A percentile compares a stretch with the other conserved stretches of the same genome.
phyloP scores from a whole-genome alignment of 2,888 invertebrate species.

The Caenorhabditis sp. region DNA sequence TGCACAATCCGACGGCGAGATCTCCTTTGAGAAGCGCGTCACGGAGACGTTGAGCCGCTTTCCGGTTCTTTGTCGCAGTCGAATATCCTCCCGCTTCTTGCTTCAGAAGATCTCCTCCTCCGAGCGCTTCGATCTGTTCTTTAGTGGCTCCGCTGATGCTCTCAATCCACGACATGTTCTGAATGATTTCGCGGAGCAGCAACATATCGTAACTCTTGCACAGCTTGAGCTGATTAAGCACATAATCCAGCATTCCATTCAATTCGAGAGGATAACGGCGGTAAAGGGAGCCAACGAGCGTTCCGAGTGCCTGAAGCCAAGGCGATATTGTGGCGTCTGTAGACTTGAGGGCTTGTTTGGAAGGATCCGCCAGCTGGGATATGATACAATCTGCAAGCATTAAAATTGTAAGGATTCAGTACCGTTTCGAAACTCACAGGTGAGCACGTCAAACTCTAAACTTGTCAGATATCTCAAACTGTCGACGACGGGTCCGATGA shows the following conservation, averaged over 20 bases:
- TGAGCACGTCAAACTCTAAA: conserved; percentile 94
- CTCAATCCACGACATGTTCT: conserved; percentile 99
- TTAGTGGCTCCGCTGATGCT: conserved; percentile 95
- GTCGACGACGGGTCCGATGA: conserved; percentile 96
- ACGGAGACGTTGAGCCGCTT: conserved; percentile 91
- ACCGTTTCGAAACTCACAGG: conserved; percentile 84
- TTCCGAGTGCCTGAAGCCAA: conserved; percentile 85
- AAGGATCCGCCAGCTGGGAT: conserved; percentile 89
- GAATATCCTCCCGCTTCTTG: conserved; percentile 98
- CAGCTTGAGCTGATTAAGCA: conserved; percentile 95
- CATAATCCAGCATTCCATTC: conserved; percentile 94
- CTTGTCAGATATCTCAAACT: conserved; percentile 95
- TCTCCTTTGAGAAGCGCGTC: conserved; percentile 95
- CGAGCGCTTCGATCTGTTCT: conserved; percentile 96
- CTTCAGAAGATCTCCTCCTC: conserved; percentile 94
- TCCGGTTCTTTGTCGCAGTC: conserved; percentile 93
- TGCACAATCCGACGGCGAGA: conserved; percentile 90
- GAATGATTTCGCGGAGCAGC: conserved; percentile 95
- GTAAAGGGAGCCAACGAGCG: conserved; percentile 95
- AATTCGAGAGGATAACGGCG: conserved; percentile 93
- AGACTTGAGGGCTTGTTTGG: conserved; percentile 86
- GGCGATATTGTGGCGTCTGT: conserved; percentile 91
- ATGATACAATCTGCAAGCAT: conserved; percentile 86
- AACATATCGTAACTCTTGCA: conserved; percentile 90
- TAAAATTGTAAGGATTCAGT: too few relatives aligned